phyloP scores from a whole-genome alignment of 2,888 invertebrate genomes.

The Eulithis testata region DNA sequence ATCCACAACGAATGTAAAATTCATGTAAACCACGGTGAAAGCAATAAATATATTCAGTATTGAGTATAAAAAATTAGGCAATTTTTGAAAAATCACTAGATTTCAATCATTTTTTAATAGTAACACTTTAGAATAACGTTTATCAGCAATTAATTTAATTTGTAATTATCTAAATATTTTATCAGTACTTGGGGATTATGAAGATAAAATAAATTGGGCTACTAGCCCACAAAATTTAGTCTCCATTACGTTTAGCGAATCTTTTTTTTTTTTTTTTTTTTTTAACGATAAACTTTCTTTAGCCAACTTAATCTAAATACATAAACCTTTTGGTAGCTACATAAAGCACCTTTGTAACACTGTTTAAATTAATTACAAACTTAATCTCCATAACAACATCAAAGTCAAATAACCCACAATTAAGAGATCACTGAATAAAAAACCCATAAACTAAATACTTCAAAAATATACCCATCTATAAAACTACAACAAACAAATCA shows the following conservation, averaged over 20 bases:
- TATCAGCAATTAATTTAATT: neutral
- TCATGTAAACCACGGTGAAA: no score
- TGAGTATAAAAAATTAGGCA: no score
- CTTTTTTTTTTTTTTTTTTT: no score
- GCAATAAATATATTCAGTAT: no score
- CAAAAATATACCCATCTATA: conserved; percentile 32
- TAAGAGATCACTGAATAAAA: conserved; percentile 28
- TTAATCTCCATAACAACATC: conserved; percentile 27
- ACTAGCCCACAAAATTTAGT: no score
- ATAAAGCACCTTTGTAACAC: conserved; percentile 9
- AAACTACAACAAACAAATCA: conserved; percentile 27
- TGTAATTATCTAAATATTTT: neutral
- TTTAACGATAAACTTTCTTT: no score
- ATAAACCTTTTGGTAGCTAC: neutral
- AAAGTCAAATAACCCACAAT: conserved; percentile 24
- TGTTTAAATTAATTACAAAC: conserved; percentile 43
- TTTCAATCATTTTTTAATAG: no score
- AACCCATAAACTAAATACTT: conserved; percentile 27
- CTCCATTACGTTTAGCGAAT: no score
- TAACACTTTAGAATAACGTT: neutral
- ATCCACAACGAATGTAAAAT: no score
- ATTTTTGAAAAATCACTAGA: no score
- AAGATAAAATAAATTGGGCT: neutral
- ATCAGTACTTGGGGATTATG: neutral
- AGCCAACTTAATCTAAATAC: no score